Evolutionary conservation across 2,797 vertebrate genomes (phyloP).

Genomic region (Mareca penelope): DNA sequence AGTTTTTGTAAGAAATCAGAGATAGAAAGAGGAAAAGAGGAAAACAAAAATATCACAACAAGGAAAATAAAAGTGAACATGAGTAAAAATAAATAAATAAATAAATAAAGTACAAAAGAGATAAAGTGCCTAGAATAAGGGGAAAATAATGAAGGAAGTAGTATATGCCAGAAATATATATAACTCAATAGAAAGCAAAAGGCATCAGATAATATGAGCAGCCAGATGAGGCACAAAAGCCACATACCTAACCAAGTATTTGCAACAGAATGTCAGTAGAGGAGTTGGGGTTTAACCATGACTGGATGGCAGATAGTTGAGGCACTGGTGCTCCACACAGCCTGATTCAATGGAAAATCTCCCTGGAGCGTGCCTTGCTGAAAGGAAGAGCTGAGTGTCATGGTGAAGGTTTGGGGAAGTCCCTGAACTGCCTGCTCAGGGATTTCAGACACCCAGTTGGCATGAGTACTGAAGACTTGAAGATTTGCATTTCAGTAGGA

Average conservation of each 20-base stretch:
- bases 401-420: background rate
- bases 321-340: background rate
- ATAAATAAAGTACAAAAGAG: background rate
- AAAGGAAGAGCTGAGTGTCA: background rate
- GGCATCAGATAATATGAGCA: background rate
- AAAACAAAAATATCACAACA: background rate
- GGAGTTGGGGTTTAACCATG: background rate
- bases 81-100: background rate
- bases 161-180: background rate
- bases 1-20: background rate
- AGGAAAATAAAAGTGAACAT: background rate
- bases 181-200: background rate
- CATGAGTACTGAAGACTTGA: background rate
- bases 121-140: background rate
- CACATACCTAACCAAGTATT: background rate
- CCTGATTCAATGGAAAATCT: background rate
- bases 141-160: background rate
- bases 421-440: rapidly evolving
- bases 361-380: background rate
- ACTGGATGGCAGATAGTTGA: background rate
- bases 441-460: background rate
- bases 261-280: background rate
- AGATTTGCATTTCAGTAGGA: background rate
- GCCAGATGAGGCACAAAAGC: background rate
- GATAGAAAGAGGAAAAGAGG: background rate